Conservation (phyloP, 2,113 vertebrate genomes). For the Cinclus mexicanus region DNA sequence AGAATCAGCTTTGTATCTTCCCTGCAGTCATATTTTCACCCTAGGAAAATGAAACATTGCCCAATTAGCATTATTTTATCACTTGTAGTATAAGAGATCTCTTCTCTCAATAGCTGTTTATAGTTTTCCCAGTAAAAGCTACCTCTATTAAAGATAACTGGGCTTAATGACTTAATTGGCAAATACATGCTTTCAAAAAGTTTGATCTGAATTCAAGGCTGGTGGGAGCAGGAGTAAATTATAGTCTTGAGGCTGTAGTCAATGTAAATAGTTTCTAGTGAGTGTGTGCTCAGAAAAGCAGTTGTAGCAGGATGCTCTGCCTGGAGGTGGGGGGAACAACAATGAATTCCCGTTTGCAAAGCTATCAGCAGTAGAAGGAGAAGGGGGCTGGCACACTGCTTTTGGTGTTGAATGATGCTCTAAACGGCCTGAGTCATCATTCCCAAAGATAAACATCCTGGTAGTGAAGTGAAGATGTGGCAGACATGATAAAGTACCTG, state of each 20-base stretch:
- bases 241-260: neutral
- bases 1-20: neutral
- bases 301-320: neutral
- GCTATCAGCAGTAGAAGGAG: neutral
- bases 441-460: neutral
- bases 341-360: neutral
- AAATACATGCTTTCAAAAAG: neutral
- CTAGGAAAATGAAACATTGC: neutral
- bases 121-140: neutral
- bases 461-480: neutral
- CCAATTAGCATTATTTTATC: neutral
- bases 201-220: neutral
- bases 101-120: neutral
- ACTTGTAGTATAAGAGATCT: neutral
- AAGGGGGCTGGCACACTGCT: neutral
- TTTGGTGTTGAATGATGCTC: neutral
- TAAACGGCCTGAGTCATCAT: neutral
- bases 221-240: neutral
- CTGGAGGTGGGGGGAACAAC: neutral
- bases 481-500: neutral
- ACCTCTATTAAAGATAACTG: neutral
- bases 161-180: neutral
- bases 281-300: neutral
- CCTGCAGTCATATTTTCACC: neutral
- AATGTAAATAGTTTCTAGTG: neutral